phyloP scores from a whole-genome alignment of 1,140 invertebrate species.

The Pomacea maculata region DNA sequence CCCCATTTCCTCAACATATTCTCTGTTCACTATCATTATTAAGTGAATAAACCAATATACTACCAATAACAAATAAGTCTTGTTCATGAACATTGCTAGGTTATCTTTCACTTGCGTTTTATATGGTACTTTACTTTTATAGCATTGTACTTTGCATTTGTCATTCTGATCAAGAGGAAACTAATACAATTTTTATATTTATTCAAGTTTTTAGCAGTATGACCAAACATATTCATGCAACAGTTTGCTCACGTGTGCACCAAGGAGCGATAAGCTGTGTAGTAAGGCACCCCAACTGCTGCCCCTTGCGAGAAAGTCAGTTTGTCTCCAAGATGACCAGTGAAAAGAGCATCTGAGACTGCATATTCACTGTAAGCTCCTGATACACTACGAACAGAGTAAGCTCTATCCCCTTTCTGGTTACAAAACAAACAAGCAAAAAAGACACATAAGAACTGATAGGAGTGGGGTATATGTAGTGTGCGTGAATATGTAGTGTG shows the following conservation, averaged over 20 bases:
- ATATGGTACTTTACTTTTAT: background rate
- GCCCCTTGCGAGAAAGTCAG: slow-evolving; percentile 71
- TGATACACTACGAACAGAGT: slow-evolving; percentile 49
- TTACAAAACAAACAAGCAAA: slow-evolving; percentile 17
- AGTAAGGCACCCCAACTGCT: slow-evolving; percentile 71
- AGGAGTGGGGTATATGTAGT: background rate
- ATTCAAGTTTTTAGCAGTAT: slow-evolving; percentile 1
- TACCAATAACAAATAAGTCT: too few relatives aligned
- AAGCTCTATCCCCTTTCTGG: slow-evolving; percentile 71
- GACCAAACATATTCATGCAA: background rate
- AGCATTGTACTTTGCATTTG: background rate
- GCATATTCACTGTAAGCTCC: slow-evolving; percentile 71
- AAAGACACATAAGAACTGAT: background rate
- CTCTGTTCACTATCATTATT: too few relatives aligned
- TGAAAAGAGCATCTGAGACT: slow-evolving; percentile 50
- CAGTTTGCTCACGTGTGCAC: slow-evolving; percentile 63
- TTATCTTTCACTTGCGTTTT: too few relatives aligned
- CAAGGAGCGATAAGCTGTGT: slow-evolving; percentile 70
- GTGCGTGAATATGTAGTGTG: too few relatives aligned
- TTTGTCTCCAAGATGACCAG: slow-evolving; percentile 52
- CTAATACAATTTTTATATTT: background rate
- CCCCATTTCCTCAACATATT: too few relatives aligned
- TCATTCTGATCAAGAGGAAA: background rate
- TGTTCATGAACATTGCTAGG: too few relatives aligned
- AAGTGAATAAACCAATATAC: too few relatives aligned